Percentiles rank a stretch among this genome's conserved stretches.
Conservation (phyloP, 2,888 invertebrate species). For the Tholera decimalis region DNA sequence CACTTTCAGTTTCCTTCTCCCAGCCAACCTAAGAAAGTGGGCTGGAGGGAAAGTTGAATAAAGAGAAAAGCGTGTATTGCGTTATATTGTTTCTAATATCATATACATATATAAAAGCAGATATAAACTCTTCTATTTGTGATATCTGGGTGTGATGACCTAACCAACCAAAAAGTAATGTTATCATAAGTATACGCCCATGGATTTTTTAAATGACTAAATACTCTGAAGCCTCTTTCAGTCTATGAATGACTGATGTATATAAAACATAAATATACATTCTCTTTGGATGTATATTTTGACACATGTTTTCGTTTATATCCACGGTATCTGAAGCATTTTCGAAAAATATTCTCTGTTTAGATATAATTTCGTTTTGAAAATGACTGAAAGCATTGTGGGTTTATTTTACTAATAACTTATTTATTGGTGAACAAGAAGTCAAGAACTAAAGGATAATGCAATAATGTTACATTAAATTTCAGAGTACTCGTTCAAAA, state of each 20-base stretch:
- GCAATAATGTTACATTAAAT: conserved; percentile 42
- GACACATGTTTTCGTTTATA: conserved; percentile 49
- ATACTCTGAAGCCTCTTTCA: background rate
- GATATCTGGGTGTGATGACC: too few relatives aligned
- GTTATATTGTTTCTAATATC: too few relatives aligned
- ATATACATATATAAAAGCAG: too few relatives aligned
- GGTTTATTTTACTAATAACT: conserved; percentile 50
- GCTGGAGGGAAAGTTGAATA: too few relatives aligned
- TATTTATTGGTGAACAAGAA: background rate
- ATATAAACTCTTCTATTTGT: too few relatives aligned
- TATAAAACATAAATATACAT: too few relatives aligned
- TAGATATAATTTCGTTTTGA: conserved; percentile 56
- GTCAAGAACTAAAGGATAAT: background rate
- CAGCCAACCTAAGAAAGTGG: too few relatives aligned
- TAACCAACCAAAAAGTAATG: too few relatives aligned
- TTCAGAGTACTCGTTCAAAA: conserved; percentile 81
- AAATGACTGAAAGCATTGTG: conserved; percentile 83
- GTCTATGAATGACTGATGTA: background rate
- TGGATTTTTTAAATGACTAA: background rate
- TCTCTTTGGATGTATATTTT: conserved; percentile 41
- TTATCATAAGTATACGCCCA: too few relatives aligned
- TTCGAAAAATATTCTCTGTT: conserved; percentile 56
- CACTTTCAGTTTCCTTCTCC: too few relatives aligned
- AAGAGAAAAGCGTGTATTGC: too few relatives aligned
- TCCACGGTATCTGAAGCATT: conserved; percentile 40